Base-by-base conservation (phyloP, 2,113 vertebrate species). In the Tragelaphus strepsiceros region DNA sequence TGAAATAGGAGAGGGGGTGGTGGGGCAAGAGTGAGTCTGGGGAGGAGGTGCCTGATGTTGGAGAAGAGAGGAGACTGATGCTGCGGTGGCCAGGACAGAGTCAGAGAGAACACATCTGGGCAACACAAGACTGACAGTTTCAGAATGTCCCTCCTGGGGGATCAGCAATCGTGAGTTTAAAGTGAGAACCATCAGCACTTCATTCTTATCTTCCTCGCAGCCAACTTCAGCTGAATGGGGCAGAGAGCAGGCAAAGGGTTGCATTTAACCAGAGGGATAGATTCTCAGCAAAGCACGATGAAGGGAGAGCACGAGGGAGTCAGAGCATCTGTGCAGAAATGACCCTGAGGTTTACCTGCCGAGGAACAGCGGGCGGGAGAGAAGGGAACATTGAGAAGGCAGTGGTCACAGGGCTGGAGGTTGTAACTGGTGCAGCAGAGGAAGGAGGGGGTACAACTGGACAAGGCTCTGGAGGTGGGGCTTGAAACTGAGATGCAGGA, bases 121-220 rank as follows among this genome's bases (percentile, higher is more conserved):
- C 4, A 17, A 43, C 0, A 1, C 82, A 84, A 56, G 54, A 17
- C n/a, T 24, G 81, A 83, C 21, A 1, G 53, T n/a, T 56, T 35
- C 32, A 0, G 7, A n/a, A 16, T 1, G 4, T n/a, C 22, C 67
- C 67, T 39, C 32, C 32, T 7, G 0, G 32, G 17, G 81, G 32
- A 26, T 35, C 53, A 5, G n/a, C 13, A 1, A 21, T 8, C 2
- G 0, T 39, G 81, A 56, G 22, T 35, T 54, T 54, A 53, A 35
- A 54, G 81, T 39, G 81, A 83, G 53, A 56, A 15, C 6, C 1
- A 7, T 21, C 32, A 6, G 32, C 81, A 24, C 53, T 5, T 39
- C 22, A 35, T 11, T 16, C 53, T 39, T 39, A 17, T 13, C 14
- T 84, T 39, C 54, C 78, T 35, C 7, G 2, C 82, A 28, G 54